These are phyloP conservation scores for Autographa pulchrina DNA, from an alignment of 2,888 invertebrate species.

Conservation along the genomic window DNA sequence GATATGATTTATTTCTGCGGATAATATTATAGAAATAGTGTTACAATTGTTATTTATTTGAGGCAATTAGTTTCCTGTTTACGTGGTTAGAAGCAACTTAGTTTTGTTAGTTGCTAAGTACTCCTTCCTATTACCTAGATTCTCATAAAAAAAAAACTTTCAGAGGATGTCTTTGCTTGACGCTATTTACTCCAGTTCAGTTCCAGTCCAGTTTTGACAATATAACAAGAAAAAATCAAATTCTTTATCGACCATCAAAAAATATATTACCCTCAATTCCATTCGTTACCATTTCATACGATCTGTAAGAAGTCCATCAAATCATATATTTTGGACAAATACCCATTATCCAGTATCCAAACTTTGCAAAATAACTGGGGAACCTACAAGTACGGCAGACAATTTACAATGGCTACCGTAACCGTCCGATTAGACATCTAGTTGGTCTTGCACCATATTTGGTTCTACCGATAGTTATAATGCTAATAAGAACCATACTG, in stretches of 20 bases:
- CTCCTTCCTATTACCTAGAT: background rate
- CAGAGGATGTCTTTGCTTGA: background rate
- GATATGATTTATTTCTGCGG: conserved; percentile 50
- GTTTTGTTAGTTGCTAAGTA: background rate
- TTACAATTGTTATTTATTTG: conserved; percentile 45
- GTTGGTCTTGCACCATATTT: conserved; percentile 54
- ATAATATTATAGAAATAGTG: conserved; percentile 47
- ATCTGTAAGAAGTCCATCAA: too few species aligned
- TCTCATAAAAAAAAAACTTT: background rate
- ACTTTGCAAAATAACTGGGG: background rate
- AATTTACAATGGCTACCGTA: conserved; percentile 55
- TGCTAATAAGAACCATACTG: conserved; percentile 48
- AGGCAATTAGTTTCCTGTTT: conserved; percentile 26
- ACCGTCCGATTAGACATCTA: conserved; percentile 52
- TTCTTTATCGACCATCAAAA: too few species aligned
- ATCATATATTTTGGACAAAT: background rate
- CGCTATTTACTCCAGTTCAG: too few species aligned
- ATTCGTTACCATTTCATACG: too few species aligned
- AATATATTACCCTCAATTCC: background rate
- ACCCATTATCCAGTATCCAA: conserved; percentile 8
- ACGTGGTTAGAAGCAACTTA: conserved; percentile 17
- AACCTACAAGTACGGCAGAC: conserved; percentile 29
- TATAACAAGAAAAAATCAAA: too few species aligned
- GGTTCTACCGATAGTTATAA: conserved; percentile 57
- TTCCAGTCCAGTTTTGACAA: too few species aligned